Percentiles rank a stretch among this genome's conserved stretches.
Conservation (phyloP, 2,797 vertebrate genomes). For the Sebastes oblongus region DNA sequence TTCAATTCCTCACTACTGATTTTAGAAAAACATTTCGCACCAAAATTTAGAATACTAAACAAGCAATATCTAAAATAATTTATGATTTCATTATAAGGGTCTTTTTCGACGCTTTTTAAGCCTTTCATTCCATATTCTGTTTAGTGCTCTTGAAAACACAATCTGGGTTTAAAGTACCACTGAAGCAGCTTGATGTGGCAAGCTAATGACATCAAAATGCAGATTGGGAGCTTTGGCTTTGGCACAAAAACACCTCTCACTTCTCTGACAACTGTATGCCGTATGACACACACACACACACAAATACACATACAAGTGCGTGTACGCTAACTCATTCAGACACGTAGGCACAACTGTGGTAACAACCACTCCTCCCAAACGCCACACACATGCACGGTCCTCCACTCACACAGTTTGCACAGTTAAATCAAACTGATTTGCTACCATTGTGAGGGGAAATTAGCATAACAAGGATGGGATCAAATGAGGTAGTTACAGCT, state of each 20-base stretch:
- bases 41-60: conserved; percentile 40
- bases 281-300: conserved; percentile 27
- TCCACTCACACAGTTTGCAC: conserved; percentile 74
- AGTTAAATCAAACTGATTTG: conserved; percentile 84
- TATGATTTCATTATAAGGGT: conserved; percentile 57
- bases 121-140: conserved; percentile 69
- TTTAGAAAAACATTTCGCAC: conserved; percentile 19
- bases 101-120: conserved; percentile 57
- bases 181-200: conserved; percentile 73
- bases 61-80: conserved; percentile 57
- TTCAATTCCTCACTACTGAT: conserved; percentile 34
- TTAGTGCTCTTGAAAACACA: conserved; percentile 77
- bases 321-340: conserved; percentile 47
- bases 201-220: conserved; percentile 82
- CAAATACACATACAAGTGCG: conserved; percentile 4
- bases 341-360: conserved; percentile 51
- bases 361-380: conserved; percentile 57
- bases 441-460: conserved; percentile 78
- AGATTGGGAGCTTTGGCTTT: conserved; percentile 76
- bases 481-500: conserved; percentile 83
- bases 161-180: conserved; percentile 71
- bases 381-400: conserved; percentile 34
- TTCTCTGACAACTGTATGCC: conserved; percentile 66
- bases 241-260: conserved; percentile 73
- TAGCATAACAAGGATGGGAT: conserved; percentile 83